phyloP scores from a whole-genome alignment of 2,113 vertebrate genomes.

The Pelodiscus sinensis region DNA sequence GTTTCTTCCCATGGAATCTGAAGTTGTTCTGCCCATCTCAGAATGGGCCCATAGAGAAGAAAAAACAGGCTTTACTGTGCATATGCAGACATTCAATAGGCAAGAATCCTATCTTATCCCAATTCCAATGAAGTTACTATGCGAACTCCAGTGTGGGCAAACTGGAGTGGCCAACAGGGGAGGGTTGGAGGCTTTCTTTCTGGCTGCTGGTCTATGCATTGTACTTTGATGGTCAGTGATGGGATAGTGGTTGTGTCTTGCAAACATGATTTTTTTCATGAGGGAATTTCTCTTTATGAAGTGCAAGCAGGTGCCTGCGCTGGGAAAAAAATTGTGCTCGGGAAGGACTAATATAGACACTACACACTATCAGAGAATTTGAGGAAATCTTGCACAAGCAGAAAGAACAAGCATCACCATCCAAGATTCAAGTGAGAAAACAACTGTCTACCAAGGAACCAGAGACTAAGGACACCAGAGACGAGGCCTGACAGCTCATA shows the following conservation, averaged over 20 bases:
- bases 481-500: background rate
- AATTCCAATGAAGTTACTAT: background rate
- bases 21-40: background rate
- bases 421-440: background rate
- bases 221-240: background rate
- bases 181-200: background rate
- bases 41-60: background rate
- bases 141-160: background rate
- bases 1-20: background rate
- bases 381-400: background rate
- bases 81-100: background rate
- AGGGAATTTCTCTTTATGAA: background rate
- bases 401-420: background rate
- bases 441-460: background rate
- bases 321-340: background rate
- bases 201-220: background rate
- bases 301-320: background rate
- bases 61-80: background rate
- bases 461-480: background rate
- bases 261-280: background rate
- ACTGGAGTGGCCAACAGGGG: background rate
- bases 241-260: background rate
- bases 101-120: background rate
- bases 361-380: background rate
- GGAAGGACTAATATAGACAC: background rate